Percentiles rank a stretch among this genome's conserved stretches.
Conservation (phyloP, 2,113 vertebrate genomes). For the Euleptes europaea region DNA sequence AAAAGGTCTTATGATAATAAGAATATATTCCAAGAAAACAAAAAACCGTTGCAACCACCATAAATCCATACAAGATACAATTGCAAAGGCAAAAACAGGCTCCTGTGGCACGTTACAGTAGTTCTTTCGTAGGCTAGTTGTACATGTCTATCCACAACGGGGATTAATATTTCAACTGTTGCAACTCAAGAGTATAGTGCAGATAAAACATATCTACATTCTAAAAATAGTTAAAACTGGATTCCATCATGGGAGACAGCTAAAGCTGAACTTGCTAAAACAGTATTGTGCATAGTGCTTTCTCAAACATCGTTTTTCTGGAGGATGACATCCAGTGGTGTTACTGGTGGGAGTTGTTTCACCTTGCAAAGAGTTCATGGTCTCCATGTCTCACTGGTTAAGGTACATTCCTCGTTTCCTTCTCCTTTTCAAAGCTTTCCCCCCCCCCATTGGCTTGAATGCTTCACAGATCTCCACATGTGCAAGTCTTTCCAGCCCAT, state of each 20-base stretch:
- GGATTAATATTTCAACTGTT: neutral
- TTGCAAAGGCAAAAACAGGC: neutral
- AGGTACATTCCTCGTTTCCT: neutral
- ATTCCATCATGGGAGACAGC: no score
- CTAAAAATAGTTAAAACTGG: no score
- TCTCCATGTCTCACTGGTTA: neutral
- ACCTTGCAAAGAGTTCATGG: neutral
- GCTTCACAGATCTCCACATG: neutral
- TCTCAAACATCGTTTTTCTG: no score
- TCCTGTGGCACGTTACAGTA: no score
- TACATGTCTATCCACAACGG: no score
- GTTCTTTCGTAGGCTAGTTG: no score
- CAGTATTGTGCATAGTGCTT: no score
- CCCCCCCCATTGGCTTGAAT: neutral
- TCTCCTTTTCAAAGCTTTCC: neutral
- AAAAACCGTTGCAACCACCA: neutral
- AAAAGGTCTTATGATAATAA: neutral
- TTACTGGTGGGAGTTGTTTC: neutral
- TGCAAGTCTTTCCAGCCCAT: neutral
- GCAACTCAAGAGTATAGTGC: no score
- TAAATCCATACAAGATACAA: neutral
- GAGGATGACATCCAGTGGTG: no score
- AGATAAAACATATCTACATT: neutral
- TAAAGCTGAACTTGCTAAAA: no score
- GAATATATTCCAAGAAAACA: neutral